These are phyloP conservation scores for Actenoides hombroni DNA, from an alignment of 2,113 vertebrate genomes.

Conservation along the genomic window DNA sequence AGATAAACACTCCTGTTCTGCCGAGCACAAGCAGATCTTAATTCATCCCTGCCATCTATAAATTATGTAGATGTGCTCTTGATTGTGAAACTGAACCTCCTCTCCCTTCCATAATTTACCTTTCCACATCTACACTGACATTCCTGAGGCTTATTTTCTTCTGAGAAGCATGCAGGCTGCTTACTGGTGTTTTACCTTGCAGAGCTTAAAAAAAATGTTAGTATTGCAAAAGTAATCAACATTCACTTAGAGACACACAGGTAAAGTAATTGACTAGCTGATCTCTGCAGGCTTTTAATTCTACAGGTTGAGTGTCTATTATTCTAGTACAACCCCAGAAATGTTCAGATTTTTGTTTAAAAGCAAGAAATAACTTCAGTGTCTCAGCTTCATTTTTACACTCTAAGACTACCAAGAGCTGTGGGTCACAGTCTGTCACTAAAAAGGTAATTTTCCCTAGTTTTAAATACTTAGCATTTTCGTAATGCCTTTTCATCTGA, in stretches of 20 bases:
- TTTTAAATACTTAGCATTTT: constrained; percentile 62
- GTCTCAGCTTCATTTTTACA: neutral
- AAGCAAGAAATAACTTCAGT: constrained; percentile 11
- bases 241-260: neutral
- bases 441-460: constrained; percentile 59
- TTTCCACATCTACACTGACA: neutral
- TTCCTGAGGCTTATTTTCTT: neutral
- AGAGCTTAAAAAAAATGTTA: neutral
- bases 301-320: constrained; percentile 2
- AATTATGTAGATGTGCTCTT: neutral
- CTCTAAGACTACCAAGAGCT: constrained; percentile 3
- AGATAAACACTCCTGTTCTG: neutral
- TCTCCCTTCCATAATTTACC: neutral
- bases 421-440: constrained; percentile 44
- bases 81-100: neutral
- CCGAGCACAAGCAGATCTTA: neutral
- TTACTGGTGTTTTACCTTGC: neutral
- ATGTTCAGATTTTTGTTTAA: constrained; percentile 5
- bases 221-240: neutral
- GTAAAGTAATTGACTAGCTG: neutral
- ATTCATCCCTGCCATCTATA: neutral
- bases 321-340: constrained; percentile 8
- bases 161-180: neutral
- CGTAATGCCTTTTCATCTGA: constrained; percentile 50
- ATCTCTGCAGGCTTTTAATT: constrained; percentile 21